Conservation (phyloP, 35 echinoderm and acorn worm genomes). For the Patiria miniata region DNA sequence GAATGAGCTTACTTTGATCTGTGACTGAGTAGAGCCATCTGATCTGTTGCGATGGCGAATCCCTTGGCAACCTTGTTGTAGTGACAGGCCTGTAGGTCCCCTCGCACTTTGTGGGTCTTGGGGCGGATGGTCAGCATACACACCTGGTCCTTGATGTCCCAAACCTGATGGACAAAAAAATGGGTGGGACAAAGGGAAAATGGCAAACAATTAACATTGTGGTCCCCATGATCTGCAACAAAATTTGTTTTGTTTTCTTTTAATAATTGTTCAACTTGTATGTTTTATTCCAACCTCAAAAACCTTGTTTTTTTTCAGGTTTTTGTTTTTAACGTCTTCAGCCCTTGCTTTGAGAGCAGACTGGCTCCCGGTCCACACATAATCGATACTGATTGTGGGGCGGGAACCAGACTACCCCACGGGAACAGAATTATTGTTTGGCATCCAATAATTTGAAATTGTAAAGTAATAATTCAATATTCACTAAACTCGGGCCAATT, state of each 20-base stretch:
- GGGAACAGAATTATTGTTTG: no score
- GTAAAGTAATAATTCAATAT: no score
- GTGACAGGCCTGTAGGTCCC: conserved; percentile 89
- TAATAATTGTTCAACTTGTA: no score
- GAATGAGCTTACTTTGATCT: conserved; percentile 77
- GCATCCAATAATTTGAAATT: no score
- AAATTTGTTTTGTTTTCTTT: neutral
- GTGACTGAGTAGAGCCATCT: conserved; percentile 85
- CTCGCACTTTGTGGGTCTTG: conserved; percentile 94
- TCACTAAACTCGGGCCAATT: no score
- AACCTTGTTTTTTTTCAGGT: neutral
- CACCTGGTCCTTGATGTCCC: conserved; percentile 94
- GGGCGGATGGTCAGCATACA: conserved; percentile 97
- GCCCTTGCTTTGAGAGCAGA: no score
- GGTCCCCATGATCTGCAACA: neutral
- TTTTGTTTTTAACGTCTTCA: no score
- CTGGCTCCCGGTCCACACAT: no score
- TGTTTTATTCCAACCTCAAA: no score
- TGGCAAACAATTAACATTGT: conserved; percentile 1
- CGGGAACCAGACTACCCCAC: no score
- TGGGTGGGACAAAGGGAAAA: no score
- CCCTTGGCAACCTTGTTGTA: conserved; percentile 76
- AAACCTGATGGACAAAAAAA: conserved; percentile 57
- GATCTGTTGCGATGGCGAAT: conserved; percentile 87
- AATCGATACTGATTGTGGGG: no score